A percentile compares a stretch with the other conserved stretches of the same genome.
phyloP scores from a whole-genome alignment of 2,888 invertebrate species.

The Caenorhabditis doughertyi region DNA sequence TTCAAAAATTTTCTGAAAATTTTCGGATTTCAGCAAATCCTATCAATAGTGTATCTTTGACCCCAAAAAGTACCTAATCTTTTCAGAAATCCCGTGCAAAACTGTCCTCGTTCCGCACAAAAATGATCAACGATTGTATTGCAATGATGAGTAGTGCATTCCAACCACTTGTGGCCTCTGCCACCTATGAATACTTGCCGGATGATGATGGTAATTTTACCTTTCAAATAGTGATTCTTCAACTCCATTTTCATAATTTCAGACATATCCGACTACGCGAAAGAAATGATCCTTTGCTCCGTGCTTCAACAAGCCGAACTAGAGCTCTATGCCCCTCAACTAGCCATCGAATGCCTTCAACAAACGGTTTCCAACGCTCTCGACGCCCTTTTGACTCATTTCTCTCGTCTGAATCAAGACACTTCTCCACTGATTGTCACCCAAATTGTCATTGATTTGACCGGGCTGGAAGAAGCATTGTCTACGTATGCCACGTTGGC shows the following conservation, averaged over 20 bases:
- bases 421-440: conserved; percentile 67
- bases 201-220: conserved; percentile 71
- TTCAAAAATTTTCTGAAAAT: no score
- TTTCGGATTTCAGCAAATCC: no score
- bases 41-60: no score
- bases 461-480: conserved; percentile 80
- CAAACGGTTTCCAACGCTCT: conserved; percentile 65
- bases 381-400: conserved; percentile 53
- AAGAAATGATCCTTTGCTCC: conserved; percentile 81
- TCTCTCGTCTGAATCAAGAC: conserved; percentile 51
- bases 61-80: not conserved
- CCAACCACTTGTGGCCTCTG: conserved; percentile 71
- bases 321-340: conserved; percentile 77
- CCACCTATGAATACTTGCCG: conserved; percentile 75
- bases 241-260: conserved; percentile 8
- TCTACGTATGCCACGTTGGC: conserved; percentile 70
- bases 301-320: conserved; percentile 81
- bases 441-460: conserved; percentile 81
- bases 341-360: conserved; percentile 72
- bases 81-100: conserved; percentile 75
- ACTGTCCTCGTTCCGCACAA: conserved; percentile 72
- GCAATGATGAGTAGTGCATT: conserved; percentile 75
- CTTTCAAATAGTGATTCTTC: not conserved
- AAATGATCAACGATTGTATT: conserved; percentile 76
- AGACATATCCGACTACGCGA: conserved; percentile 81